Base-by-base conservation (phyloP, 2,888 invertebrate species). In the Drosophila anceps region DNA sequence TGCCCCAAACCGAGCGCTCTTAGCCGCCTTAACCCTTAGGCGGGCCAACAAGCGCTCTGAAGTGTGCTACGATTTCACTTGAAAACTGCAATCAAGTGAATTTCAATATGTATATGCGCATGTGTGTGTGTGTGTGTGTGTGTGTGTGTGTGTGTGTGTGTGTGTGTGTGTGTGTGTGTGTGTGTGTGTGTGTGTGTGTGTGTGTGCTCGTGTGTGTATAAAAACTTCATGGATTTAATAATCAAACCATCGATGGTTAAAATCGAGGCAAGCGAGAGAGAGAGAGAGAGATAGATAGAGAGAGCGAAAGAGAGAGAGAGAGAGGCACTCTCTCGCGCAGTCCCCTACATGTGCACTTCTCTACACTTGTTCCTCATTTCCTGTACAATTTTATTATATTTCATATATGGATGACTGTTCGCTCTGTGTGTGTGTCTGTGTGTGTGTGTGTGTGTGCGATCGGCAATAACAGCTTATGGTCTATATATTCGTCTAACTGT, bases 21-120 rank as follows among this genome's bases (percentile, higher is more conserved):
- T 29, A 51, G 44, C 69, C 54, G 35, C 64, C 44, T 53, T 69
- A 77, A 75, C 76, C 89, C 89, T 88, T 82, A 87, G 89, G 89
- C 88, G 59, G 73, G 82, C 79, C 89, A 86, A 84, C 83, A 79
- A 82, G 85, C 82, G 80, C 58, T 77, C 66, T 84, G 85, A 73
- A 86, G 85, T 86, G 87, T 87, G 89, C 90, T 90, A 88, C 82
- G 86, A 90, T 89, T 91, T 91, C 91, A 91, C 90, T 91, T 91
- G 82, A 90, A 91, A 90, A 91, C 90, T 90, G 90, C 90, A 90
- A 90, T 90, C 90, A 90, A 90, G 90, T 91, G 90, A 91, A 90
- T 90, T 91, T 91, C 80, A 90, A 90, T 89, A 88, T 91, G 81
- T 72, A 35, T 53, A 64, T 64, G 50, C 48, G 61, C 62, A 50